Base-by-base conservation (phyloP, 2,888 invertebrate genomes). In the Barypeithes pellucidus region DNA sequence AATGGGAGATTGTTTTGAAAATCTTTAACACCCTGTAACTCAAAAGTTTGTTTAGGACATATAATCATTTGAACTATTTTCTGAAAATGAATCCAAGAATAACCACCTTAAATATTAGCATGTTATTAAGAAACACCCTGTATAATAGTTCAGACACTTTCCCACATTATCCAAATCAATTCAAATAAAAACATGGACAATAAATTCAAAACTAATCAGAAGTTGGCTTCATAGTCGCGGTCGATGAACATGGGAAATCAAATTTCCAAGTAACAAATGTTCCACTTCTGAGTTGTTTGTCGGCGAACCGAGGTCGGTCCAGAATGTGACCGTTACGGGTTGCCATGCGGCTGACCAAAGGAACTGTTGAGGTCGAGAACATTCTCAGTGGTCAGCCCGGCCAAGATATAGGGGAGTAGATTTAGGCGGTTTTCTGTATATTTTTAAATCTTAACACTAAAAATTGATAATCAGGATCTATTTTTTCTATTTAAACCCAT, bases 251-350 rank as follows among this genome's bases (percentile, higher is more conserved):
- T 77, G 79, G 78, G 77, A 80, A 81, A 82, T 80, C 80, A 81
- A 81, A 81, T 80, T 83, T 82, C 79, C 82, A 82, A 84, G 83
- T 84, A 84, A 85, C 83, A 83, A 84, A 84, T 84, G 83, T 82
- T 81, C 83, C 82, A 82, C 82, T 83, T 82, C 82, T 80, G 80
- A 79, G 81, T 84, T 84, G 82, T 84, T 85, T 83, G 83, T 81
- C 79, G 82, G 83, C 79, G 80, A 80, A 81, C 80, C 81, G 78
- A 81, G 66, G 60, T 66, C 52, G 72, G 72, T 59, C 77, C 74
- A 83, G 83, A 82, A 78, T 82, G 83, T 82, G 81, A 82, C 72
- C 76, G 71, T 75, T 63, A 52, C 20, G 63, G 72, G 63, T 67
- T 67, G 45, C 62, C 47, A 61, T 67, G 75, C 63, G 66, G 75